Conservation (phyloP, 1,140 invertebrate genomes). For the Belonocnema kinseyi region DNA sequence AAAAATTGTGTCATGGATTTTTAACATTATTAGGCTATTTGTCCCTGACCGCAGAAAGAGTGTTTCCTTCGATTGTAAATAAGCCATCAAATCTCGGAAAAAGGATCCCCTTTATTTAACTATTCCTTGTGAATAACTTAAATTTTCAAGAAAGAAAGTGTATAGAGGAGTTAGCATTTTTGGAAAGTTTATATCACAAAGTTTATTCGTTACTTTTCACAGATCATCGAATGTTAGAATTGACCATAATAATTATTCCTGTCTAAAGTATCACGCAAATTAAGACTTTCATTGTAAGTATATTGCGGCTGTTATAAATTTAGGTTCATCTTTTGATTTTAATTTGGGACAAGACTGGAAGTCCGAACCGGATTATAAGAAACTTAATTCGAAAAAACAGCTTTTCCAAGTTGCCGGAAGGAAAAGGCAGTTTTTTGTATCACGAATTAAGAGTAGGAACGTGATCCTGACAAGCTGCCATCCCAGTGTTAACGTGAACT, state of each 20-base stretch:
- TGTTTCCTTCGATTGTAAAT: slow-evolving; percentile 46
- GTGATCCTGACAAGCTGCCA: slow-evolving; percentile 70
- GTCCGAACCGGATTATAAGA: background rate
- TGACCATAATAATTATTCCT: no score
- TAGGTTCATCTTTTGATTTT: no score
- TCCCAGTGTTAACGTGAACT: slow-evolving; percentile 55
- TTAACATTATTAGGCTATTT: no score
- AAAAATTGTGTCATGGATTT: no score
- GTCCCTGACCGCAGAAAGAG: no score
- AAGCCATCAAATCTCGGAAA: slow-evolving; percentile 59
- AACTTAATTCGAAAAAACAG: slow-evolving; percentile 31
- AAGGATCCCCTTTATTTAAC: slow-evolving; percentile 50
- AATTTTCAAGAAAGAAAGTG: slow-evolving; percentile 50
- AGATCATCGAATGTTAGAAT: no score
- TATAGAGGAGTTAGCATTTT: slow-evolving; percentile 41
- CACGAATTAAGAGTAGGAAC: slow-evolving; percentile 67
- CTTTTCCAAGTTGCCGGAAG: slow-evolving; percentile 49
- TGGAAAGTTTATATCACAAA: background rate
- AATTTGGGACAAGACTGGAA: background rate
- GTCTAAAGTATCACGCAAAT: no score
- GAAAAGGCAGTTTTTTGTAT: slow-evolving; percentile 58
- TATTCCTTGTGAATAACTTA: slow-evolving; percentile 61
- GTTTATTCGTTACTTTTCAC: slow-evolving; percentile 22
- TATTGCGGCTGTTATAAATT: no score
- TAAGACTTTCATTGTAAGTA: no score